Percentiles rank a stretch among this genome's conserved stretches.
Evolutionary conservation across 2,888 invertebrate genomes (phyloP).

Genomic region (Autographa gamma): DNA sequence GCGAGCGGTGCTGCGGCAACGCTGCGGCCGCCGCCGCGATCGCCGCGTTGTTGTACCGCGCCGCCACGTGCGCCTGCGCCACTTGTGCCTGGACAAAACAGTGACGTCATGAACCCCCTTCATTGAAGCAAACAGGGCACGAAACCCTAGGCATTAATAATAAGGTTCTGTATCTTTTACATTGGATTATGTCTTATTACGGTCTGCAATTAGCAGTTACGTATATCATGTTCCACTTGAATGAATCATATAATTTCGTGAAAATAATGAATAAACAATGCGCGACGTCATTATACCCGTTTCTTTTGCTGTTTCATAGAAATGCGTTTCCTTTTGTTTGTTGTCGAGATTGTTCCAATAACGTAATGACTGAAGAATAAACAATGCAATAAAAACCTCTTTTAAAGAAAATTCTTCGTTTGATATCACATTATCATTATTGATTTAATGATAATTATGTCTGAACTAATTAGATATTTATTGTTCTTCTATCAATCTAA

Average conservation of each 20-base stretch:
- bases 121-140: not conserved
- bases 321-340: slow-evolving; percentile 39
- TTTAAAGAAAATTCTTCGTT: slow-evolving; percentile 7
- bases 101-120: not conserved
- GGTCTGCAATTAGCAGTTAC: not conserved
- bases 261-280: slow-evolving; percentile 47
- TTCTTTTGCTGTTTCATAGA: slow-evolving; percentile 35
- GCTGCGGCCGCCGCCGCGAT: slow-evolving; percentile 76
- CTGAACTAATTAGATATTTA: not conserved
- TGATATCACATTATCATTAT: not conserved
- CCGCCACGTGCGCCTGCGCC: slow-evolving; percentile 84
- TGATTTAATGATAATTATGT: not conserved
- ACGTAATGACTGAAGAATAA: slow-evolving; percentile 6
- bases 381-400: slow-evolving; percentile 12
- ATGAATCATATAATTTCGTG: slow-evolving; percentile 47
- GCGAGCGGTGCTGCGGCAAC: slow-evolving; percentile 81
- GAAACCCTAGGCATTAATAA: not conserved
- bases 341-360: slow-evolving; percentile 35
- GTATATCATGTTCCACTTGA: slow-evolving; percentile 9
- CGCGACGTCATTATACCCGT: slow-evolving; percentile 38
- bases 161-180: not conserved
- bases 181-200: not conserved
- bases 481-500: not conserved
- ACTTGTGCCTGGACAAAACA: slow-evolving; percentile 77
- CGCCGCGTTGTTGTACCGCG: slow-evolving; percentile 82